Percentiles rank a stretch among this genome's conserved stretches.
These are phyloP conservation scores for Drosophila merina DNA, from an alignment of 2,888 invertebrate genomes.

Conservation along the genomic window DNA sequence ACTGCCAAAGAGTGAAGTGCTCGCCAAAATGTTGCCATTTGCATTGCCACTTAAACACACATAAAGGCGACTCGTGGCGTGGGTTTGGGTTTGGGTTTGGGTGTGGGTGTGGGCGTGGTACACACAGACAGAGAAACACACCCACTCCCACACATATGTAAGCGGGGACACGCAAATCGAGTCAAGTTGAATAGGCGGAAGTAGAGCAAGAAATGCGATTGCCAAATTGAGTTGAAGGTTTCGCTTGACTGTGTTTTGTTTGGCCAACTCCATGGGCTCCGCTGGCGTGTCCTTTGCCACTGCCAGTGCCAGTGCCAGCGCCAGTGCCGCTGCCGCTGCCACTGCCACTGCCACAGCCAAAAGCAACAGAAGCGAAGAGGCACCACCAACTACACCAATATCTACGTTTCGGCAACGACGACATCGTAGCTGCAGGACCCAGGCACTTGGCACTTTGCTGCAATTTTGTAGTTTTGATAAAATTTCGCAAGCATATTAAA, in stretches of 20 bases:
- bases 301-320: constrained; percentile 44
- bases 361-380: constrained; percentile 11
- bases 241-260: constrained; percentile 80
- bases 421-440: constrained; percentile 31
- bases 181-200: constrained; percentile 80
- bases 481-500: constrained; percentile 81
- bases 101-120: constrained; percentile 8
- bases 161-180: constrained; percentile 70
- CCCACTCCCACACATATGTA: constrained; percentile 3
- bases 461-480: constrained; percentile 81
- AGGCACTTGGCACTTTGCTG: constrained; percentile 80
- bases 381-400: constrained; percentile 30
- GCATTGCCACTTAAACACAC: constrained; percentile 80
- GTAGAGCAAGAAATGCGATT: constrained; percentile 81
- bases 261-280: constrained; percentile 71
- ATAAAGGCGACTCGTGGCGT: constrained; percentile 55
- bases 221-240: constrained; percentile 79
- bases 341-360: constrained; percentile 44
- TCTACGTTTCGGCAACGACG: constrained; percentile 22
- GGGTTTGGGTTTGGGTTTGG: constrained; percentile 8
- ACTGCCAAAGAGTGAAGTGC: constrained; percentile 63
- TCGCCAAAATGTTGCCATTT: constrained; percentile 76
- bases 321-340: constrained; percentile 4
- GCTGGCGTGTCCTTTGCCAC: constrained; percentile 60
- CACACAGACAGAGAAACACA: constrained; percentile 17